Conservation (phyloP, 2,113 vertebrate species). For the Amblyopsis rosae region DNA sequence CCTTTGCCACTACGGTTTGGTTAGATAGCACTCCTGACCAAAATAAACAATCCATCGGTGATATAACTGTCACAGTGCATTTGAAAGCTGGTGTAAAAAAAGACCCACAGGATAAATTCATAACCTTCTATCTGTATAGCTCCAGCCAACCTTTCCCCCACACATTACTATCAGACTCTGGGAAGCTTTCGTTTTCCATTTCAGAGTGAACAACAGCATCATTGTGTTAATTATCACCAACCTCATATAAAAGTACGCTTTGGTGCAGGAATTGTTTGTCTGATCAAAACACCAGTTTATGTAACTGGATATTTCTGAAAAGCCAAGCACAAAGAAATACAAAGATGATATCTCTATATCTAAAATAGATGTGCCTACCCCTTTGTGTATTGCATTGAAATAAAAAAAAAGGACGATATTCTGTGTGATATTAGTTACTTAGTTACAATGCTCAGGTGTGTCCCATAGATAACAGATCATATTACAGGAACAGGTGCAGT, state of each 20-base stretch:
- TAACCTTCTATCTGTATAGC: neutral
- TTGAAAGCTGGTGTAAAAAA: neutral
- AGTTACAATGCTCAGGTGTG: constrained; percentile 15
- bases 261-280: constrained; percentile 7
- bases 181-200: constrained; percentile 29
- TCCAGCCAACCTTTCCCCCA: neutral
- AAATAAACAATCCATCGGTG: constrained; percentile 3
- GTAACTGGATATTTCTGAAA: constrained; percentile 20
- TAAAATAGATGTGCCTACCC: constrained; percentile 8
- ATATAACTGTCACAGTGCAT: constrained; percentile 4
- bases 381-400: constrained; percentile 6
- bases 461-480: constrained; percentile 26
- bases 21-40: neutral
- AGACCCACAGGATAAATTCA: neutral
- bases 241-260: constrained; percentile 8
- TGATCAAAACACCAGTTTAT: constrained; percentile 15
- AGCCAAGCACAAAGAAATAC: constrained; percentile 8
- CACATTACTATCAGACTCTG: neutral
- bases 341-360: constrained; percentile 6
- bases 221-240: constrained; percentile 25
- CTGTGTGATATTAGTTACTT: constrained; percentile 25
- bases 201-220: neutral
- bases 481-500: constrained; percentile 31
- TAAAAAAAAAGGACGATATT: constrained; percentile 38
- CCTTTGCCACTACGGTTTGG: neutral